Evolutionary conservation across 2,797 vertebrate species (phyloP).

Genomic region (Crossoptilon crossoptilon): DNA sequence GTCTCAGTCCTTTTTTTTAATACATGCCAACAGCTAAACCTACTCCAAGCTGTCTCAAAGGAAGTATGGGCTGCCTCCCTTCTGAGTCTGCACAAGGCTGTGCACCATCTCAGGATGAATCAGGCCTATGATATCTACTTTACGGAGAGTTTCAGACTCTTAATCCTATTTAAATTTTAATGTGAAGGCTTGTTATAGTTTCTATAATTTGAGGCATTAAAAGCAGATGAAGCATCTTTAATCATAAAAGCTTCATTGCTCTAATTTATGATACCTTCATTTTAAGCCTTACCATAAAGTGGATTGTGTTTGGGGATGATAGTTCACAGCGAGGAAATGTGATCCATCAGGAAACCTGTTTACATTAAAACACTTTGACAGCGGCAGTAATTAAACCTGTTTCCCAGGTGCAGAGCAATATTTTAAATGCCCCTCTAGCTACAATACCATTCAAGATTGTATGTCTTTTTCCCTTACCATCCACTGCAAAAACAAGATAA

Average conservation of each 20-base stretch:
- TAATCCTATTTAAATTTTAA: constrained; percentile 73
- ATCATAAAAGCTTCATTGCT: constrained; percentile 76
- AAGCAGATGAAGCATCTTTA: constrained; percentile 75
- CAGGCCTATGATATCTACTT: background rate
- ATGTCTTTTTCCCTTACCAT: constrained; percentile 48
- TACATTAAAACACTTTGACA: constrained; percentile 81
- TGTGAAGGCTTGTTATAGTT: constrained; percentile 65
- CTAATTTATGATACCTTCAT: constrained; percentile 73
- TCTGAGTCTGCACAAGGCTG: background rate
- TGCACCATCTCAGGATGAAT: background rate
- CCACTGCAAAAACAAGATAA: constrained; percentile 65
- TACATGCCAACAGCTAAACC: background rate
- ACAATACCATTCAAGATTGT: constrained; percentile 59
- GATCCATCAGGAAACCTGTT: constrained; percentile 78
- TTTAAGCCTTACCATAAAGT: constrained; percentile 65
- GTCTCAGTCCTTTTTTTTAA: background rate
- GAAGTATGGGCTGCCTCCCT: background rate
- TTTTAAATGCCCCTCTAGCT: constrained; percentile 78
- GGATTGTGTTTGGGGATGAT: constrained; percentile 69
- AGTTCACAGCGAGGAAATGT: constrained; percentile 66
- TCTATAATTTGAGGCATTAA: constrained; percentile 72
- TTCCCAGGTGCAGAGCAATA: constrained; percentile 78
- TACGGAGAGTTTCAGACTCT: constrained; percentile 30
- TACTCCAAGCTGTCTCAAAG: background rate
- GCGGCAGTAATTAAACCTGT: constrained; percentile 77